These are phyloP conservation scores for Limnephilus rhombicus DNA, from an alignment of 2,888 invertebrate species.

Conservation along the genomic window DNA sequence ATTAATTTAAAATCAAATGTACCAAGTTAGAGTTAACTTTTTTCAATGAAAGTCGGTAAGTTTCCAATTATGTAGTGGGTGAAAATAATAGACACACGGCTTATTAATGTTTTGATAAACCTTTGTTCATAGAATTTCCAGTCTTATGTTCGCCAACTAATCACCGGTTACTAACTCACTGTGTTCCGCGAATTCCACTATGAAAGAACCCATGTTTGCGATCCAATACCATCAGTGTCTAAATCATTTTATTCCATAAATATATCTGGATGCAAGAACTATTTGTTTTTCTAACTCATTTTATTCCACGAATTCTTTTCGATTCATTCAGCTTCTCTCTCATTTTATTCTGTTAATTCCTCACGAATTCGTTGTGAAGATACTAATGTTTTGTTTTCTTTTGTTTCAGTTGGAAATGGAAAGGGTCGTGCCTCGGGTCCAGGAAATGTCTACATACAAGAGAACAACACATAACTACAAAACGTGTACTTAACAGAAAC, in stretches of 20 bases:
- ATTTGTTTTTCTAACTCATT: not conserved
- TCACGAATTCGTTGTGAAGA: not conserved
- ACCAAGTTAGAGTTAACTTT: too few relatives aligned
- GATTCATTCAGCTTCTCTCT: not conserved
- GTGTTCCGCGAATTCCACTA: too few relatives aligned
- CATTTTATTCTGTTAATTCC: not conserved
- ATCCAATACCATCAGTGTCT: not conserved
- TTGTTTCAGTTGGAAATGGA: constrained; percentile 73
- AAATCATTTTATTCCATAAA: not conserved
- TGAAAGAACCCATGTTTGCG: not conserved
- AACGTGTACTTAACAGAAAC: constrained; percentile 34
- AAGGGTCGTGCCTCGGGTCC: constrained; percentile 70
- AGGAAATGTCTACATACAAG: constrained; percentile 75
- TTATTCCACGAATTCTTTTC: not conserved
- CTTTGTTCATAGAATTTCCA: not conserved
- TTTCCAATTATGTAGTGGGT: too few relatives aligned
- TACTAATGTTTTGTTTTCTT: constrained; percentile 60
- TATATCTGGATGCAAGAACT: not conserved
- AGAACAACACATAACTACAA: constrained; percentile 67
- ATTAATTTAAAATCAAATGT: too few relatives aligned
- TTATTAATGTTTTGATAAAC: not conserved
- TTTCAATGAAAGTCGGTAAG: too few relatives aligned
- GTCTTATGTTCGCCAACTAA: not conserved
- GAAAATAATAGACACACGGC: not conserved
- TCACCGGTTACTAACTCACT: too few relatives aligned